Percentiles rank a stretch among this genome's conserved stretches.
Evolutionary conservation across 2,113 vertebrate genomes (phyloP).

Genomic region (Nannobrachium achirus): DNA sequence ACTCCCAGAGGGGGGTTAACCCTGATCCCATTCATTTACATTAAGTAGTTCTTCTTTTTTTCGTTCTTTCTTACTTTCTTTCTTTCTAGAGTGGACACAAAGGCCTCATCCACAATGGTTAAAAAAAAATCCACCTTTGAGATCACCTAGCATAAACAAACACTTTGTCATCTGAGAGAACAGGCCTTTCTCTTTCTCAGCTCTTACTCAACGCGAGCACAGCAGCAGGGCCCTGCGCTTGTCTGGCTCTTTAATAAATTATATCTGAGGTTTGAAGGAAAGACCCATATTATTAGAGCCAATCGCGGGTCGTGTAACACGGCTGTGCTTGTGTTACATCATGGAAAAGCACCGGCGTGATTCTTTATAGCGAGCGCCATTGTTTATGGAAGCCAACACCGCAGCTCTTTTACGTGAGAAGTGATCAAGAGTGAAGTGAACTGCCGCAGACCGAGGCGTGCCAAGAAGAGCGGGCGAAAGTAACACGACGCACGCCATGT

Average conservation of each 20-base stretch:
- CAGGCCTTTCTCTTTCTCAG: conserved; percentile 40
- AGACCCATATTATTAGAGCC: conserved; percentile 52
- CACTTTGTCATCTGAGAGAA: conserved; percentile 61
- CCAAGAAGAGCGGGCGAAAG: too few relatives aligned
- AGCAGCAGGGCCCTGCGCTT: conserved; percentile 29
- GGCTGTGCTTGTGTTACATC: conserved; percentile 67
- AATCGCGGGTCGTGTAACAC: conserved; percentile 49
- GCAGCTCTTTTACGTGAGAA: conserved; percentile 1
- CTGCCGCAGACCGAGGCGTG: conserved; percentile 35
- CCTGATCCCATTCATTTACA: conserved; percentile 71
- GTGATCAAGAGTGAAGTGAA: conserved; percentile 26
- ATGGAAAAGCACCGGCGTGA: conserved; percentile 32
- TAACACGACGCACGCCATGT: too few relatives aligned
- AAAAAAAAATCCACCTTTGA: conserved; percentile 61
- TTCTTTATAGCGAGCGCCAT: conserved; percentile 36
- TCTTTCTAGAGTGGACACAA: conserved; percentile 59
- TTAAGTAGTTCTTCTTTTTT: conserved; percentile 60
- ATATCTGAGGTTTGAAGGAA: conserved; percentile 56
- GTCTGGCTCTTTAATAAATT: conserved; percentile 67
- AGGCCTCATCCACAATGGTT: conserved; percentile 65
- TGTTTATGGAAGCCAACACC: conserved; percentile 68
- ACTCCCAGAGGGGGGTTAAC: conserved; percentile 52
- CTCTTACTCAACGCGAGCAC: conserved; percentile 43
- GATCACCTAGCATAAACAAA: conserved; percentile 72
- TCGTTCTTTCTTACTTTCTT: conserved; percentile 53